Evolutionary conservation across 1,140 invertebrate species (phyloP).

Genomic region (Aphis gossypii): DNA sequence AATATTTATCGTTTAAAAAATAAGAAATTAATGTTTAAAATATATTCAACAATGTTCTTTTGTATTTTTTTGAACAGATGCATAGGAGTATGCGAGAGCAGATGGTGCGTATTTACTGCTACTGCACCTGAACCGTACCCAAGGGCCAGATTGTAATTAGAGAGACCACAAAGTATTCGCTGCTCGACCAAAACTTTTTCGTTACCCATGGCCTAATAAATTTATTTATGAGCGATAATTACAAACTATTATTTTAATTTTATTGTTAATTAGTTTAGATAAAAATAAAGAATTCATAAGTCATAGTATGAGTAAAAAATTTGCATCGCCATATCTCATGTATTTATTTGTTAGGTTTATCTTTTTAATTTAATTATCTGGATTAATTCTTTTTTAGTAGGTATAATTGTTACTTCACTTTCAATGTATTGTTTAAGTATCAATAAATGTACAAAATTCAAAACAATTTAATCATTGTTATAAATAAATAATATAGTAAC

Average conservation of each 20-base stretch:
- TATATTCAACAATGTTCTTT: not conserved
- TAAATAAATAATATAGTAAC: not conserved
- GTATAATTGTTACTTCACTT: no score
- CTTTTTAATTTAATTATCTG: not conserved
- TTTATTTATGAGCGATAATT: not conserved
- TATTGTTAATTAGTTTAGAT: not conserved
- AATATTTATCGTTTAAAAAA: slow-evolving; percentile 12
- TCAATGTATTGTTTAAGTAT: no score
- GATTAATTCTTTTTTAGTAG: not conserved
- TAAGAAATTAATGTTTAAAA: not conserved
- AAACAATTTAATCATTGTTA: no score
- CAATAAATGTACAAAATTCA: no score
- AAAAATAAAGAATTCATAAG: not conserved
- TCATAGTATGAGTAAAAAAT: not conserved
- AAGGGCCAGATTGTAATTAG: slow-evolving; percentile 5
- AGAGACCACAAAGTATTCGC: not conserved
- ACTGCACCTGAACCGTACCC: not conserved
- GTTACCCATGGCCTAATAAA: not conserved
- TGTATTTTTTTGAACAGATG: slow-evolving; percentile 12
- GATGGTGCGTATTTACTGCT: not conserved
- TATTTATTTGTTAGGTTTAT: not conserved
- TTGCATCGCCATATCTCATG: no score
- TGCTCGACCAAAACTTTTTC: not conserved
- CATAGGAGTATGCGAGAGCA: not conserved
- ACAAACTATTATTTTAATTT: not conserved